Conservation (phyloP, 2,797 vertebrate species). For the Clamator glandarius region DNA sequence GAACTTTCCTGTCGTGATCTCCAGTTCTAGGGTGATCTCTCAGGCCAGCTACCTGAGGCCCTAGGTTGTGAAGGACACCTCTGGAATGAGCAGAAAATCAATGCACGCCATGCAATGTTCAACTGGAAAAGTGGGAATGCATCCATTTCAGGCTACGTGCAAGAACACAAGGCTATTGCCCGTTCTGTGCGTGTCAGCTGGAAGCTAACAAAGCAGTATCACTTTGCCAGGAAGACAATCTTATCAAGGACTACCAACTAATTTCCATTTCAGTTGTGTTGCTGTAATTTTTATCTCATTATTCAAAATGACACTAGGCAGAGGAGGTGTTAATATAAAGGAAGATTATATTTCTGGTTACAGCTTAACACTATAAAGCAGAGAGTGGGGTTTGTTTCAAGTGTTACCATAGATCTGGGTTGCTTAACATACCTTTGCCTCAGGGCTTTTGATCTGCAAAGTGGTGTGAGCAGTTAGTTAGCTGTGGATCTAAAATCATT, state of each 20-base stretch:
- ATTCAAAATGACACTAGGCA: neutral
- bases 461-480: neutral
- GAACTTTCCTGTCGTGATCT: conserved; percentile 26
- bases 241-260: neutral
- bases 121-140: neutral
- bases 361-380: neutral
- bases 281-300: conserved; percentile 28
- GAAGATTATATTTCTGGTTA: conserved; percentile 14
- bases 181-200: neutral
- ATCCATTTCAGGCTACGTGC: neutral
- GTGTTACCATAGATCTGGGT: neutral
- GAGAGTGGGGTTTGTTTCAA: neutral
- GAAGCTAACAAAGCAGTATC: neutral
- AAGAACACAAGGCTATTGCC: neutral
- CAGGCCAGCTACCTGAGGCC: neutral
- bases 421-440: conserved; percentile 18
- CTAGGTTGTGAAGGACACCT: neutral
- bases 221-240: conserved; percentile 17
- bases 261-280: neutral
- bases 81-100: neutral
- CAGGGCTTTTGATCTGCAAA: neutral
- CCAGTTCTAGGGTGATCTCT: neutral
- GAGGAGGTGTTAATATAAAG: neutral
- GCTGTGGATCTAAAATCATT: conserved; percentile 17
- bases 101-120: neutral